These are phyloP conservation scores for Spondyliosoma cantharus DNA, from an alignment of 2,797 vertebrate genomes.

Conservation along the genomic window DNA sequence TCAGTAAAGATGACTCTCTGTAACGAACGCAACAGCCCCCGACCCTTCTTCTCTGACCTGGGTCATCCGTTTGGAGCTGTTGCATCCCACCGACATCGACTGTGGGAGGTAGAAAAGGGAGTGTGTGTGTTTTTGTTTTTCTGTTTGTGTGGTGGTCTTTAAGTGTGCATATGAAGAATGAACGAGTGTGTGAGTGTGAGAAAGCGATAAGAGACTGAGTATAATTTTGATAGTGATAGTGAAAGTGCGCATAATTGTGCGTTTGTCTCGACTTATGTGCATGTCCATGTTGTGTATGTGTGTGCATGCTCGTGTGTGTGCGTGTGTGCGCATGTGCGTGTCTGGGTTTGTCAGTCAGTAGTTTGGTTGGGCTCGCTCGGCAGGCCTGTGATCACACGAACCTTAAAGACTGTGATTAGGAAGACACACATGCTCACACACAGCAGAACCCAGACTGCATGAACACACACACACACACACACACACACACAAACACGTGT, in stretches of 20 bases:
- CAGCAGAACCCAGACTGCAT: constrained; percentile 4
- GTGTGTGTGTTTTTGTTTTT: constrained; percentile 18
- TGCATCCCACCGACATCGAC: constrained; percentile 40
- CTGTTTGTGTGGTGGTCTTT: constrained; percentile 21
- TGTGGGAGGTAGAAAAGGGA: constrained; percentile 28
- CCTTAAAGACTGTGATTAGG: constrained; percentile 80
- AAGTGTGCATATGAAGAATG: constrained; percentile 27
- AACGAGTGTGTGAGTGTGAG: background rate
- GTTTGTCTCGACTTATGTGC: constrained; percentile 24
- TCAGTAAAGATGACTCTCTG: constrained; percentile 67
- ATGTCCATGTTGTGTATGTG: constrained; percentile 34
- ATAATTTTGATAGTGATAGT: background rate
- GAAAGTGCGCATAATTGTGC: constrained; percentile 19
- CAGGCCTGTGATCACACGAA: constrained; percentile 76
- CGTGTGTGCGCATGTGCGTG: constrained; percentile 7
- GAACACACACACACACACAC: constrained; percentile 24
- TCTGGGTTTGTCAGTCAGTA: constrained; percentile 54
- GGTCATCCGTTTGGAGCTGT: constrained; percentile 29
- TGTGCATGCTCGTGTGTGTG: too few species aligned
- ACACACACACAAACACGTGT: constrained; percentile 10
- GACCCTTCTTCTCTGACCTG: constrained; percentile 1
- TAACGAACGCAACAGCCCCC: constrained; percentile 56
- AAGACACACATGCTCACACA: constrained; percentile 41
- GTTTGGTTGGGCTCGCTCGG: constrained; percentile 46
- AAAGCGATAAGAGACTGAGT: too few species aligned